These are phyloP conservation scores for Cichladusa arquata DNA, from an alignment of 2,113 vertebrate genomes.

Conservation along the genomic window DNA sequence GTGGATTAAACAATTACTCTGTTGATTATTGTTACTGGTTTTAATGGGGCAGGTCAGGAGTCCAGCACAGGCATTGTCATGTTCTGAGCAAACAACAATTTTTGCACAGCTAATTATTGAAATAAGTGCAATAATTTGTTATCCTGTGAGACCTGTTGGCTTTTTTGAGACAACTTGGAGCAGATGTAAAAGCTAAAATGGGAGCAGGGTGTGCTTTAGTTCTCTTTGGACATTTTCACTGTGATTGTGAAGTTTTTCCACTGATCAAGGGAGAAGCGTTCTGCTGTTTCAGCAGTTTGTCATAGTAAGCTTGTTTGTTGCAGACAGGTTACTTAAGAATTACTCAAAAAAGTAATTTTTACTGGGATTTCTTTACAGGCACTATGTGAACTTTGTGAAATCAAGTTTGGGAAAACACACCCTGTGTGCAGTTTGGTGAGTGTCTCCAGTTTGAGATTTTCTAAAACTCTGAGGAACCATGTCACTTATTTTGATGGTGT, in stretches of 20 bases:
- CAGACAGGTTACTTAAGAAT: neutral
- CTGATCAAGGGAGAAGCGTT: neutral
- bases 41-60: neutral
- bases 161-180: neutral
- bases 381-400: slow-evolving; percentile 96
- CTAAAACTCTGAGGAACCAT: neutral
- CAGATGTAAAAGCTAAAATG: neutral
- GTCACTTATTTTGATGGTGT: neutral
- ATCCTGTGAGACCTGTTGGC: neutral
- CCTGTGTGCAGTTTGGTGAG: slow-evolving; percentile 96
- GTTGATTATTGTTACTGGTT: slow-evolving; percentile 22
- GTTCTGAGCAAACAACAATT: neutral
- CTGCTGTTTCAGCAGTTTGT: neutral
- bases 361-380: slow-evolving; percentile 77
- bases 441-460: neutral
- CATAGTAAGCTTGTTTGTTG: neutral
- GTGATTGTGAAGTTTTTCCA: neutral
- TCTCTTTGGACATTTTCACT: neutral
- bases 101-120: neutral
- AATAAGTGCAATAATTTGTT: neutral
- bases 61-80: neutral
- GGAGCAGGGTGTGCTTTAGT: neutral
- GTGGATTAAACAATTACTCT: slow-evolving; percentile 15
- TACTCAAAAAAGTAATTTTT: neutral
- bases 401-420: slow-evolving; percentile 96